A percentile compares a stretch with the other conserved stretches of the same genome.
phyloP scores from a whole-genome alignment of 2,113 vertebrate species.

The Podarcis raffonei region DNA sequence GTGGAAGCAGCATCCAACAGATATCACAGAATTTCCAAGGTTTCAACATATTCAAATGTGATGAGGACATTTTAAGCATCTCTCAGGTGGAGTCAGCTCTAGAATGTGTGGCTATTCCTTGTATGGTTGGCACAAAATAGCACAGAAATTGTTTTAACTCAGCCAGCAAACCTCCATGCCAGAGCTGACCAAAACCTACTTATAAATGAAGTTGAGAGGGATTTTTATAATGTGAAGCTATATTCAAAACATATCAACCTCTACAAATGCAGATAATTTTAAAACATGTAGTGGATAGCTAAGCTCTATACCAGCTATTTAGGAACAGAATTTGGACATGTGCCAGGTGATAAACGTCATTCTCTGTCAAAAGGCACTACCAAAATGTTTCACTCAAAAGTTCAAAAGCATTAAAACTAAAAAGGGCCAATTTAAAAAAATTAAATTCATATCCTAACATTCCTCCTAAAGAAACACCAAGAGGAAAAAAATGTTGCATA shows the following conservation, averaged over 20 bases:
- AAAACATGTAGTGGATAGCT: not conserved
- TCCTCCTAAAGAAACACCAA: not conserved
- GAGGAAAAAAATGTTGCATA: not conserved
- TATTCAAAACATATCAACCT: too few species aligned
- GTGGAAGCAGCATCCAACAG: conserved; percentile 50
- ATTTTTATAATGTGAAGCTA: not conserved
- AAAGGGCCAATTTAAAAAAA: not conserved
- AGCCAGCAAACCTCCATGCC: not conserved
- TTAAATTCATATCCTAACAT: not conserved
- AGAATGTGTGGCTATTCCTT: not conserved
- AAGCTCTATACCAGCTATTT: not conserved
- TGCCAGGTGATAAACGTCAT: not conserved
- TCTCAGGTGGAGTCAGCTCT: not conserved
- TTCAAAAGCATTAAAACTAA: not conserved
- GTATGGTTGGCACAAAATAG: not conserved
- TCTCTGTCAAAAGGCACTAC: not conserved
- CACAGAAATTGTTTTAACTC: not conserved
- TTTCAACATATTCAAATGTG: not conserved
- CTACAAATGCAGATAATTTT: too few species aligned
- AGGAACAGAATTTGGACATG: not conserved
- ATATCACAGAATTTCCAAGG: not conserved
- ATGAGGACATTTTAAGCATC: not conserved
- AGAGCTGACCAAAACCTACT: not conserved
- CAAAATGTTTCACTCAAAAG: not conserved
- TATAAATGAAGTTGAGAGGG: not conserved